These are phyloP conservation scores for Rutpela maculata DNA, from an alignment of 2,888 invertebrate species.

Conservation along the genomic window DNA sequence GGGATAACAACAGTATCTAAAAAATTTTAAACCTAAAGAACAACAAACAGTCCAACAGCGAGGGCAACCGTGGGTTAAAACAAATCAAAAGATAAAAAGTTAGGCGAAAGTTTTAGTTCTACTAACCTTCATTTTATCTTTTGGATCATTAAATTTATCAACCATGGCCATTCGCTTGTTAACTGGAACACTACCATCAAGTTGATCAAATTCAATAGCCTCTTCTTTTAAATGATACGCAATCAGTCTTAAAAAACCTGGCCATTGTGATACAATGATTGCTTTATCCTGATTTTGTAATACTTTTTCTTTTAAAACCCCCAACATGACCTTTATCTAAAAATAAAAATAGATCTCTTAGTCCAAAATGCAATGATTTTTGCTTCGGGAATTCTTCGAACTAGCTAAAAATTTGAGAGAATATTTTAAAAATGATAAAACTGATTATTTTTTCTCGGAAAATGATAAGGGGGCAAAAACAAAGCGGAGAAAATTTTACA, in stretches of 20 bases:
- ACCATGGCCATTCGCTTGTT: conserved; percentile 83
- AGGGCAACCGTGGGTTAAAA: not conserved
- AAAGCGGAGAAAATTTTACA: no score
- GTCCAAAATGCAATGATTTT: no score
- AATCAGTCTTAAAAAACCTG: conserved; percentile 85
- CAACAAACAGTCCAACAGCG: not conserved
- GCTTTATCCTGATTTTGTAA: conserved; percentile 80
- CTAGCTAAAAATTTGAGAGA: no score
- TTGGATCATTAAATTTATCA: conserved; percentile 81
- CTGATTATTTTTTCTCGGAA: no score
- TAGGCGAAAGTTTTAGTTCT: not conserved
- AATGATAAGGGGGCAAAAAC: no score
- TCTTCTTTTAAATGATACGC: conserved; percentile 78
- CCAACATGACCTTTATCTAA: conserved; percentile 58
- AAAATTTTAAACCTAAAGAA: conserved; percentile 43
- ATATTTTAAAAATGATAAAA: no score
- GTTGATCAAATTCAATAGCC: conserved; percentile 78
- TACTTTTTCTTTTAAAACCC: conserved; percentile 74
- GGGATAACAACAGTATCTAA: conserved; percentile 86
- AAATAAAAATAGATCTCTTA: conserved; percentile 42
- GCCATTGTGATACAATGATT: conserved; percentile 96
- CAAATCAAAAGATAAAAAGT: not conserved
- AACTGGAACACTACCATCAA: conserved; percentile 87
- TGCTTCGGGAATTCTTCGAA: no score
- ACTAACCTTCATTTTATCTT: conserved; percentile 76